Evolutionary conservation across 2,113 vertebrate genomes (phyloP).

Genomic region (Xenus cinereus): DNA sequence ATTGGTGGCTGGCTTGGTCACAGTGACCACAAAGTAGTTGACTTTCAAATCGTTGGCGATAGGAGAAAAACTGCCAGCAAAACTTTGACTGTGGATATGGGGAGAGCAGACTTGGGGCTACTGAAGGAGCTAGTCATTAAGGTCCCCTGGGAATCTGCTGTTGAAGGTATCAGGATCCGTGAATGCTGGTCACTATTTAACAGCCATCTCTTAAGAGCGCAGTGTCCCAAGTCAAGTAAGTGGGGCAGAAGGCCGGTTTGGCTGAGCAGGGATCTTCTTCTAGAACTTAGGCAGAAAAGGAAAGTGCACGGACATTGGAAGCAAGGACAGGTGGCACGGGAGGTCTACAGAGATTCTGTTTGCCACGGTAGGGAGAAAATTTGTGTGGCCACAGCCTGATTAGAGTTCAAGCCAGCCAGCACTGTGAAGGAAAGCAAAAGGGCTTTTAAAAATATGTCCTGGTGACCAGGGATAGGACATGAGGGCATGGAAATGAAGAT

Average conservation of each 20-base stretch:
- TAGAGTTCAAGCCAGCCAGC: neutral
- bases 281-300: neutral
- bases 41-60: fast-evolving
- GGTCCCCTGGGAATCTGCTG: neutral
- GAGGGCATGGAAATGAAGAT: neutral
- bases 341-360: neutral
- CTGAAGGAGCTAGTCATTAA: neutral
- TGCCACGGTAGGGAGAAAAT: neutral
- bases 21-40: neutral
- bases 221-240: neutral
- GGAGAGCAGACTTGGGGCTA: neutral
- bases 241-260: neutral
- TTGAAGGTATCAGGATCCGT: neutral
- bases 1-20: neutral
- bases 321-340: neutral
- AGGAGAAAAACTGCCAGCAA: neutral
- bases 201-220: neutral
- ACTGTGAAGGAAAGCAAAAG: neutral
- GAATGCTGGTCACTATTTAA: neutral
- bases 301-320: neutral
- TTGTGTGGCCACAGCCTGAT: neutral
- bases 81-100: neutral
- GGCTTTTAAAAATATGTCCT: too few relatives aligned
- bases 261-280: neutral
- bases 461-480: neutral